Evolutionary conservation across 1,140 invertebrate genomes (phyloP).

Genomic region (Chironomus tepperi): DNA sequence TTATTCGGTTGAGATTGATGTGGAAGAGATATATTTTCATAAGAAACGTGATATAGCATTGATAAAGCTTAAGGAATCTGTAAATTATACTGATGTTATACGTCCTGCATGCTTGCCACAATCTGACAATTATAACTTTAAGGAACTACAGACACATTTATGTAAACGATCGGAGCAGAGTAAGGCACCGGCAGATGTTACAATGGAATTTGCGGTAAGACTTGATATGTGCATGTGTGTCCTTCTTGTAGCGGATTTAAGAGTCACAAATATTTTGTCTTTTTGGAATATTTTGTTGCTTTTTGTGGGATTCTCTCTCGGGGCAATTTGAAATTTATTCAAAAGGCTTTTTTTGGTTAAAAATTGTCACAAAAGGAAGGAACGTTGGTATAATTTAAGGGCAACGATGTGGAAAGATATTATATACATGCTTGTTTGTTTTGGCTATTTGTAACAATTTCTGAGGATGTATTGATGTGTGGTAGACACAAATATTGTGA

Average conservation of each 20-base stretch:
- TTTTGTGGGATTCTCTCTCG: too few relatives aligned
- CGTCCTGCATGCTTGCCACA: constrained; percentile 18
- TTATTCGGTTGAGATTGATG: neutral
- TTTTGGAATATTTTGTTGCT: too few relatives aligned
- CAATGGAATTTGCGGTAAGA: constrained; percentile 13
- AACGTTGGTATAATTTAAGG: too few relatives aligned
- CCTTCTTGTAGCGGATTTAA: neutral
- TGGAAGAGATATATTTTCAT: neutral
- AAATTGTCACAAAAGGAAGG: too few relatives aligned
- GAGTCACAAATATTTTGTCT: neutral
- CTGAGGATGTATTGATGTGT: too few relatives aligned
- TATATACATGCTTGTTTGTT: too few relatives aligned
- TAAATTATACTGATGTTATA: constrained; percentile 9
- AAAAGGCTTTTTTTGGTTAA: too few relatives aligned
- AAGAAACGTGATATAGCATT: constrained; percentile 6
- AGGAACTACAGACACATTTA: neutral
- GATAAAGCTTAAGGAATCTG: constrained; percentile 17
- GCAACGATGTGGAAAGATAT: too few relatives aligned
- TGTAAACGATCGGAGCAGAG: neutral
- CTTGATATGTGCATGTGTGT: neutral
- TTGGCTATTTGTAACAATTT: too few relatives aligned
- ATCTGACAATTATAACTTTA: constrained; percentile 16
- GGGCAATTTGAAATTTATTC: too few relatives aligned
- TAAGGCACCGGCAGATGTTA: constrained; percentile 1
- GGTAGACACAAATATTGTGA: too few relatives aligned